Evolutionary conservation across 92 coral and sea anemone genomes (phyloP), one percentile per base, ranked within the genome.

Genomic region (Porites lobata): DNA sequence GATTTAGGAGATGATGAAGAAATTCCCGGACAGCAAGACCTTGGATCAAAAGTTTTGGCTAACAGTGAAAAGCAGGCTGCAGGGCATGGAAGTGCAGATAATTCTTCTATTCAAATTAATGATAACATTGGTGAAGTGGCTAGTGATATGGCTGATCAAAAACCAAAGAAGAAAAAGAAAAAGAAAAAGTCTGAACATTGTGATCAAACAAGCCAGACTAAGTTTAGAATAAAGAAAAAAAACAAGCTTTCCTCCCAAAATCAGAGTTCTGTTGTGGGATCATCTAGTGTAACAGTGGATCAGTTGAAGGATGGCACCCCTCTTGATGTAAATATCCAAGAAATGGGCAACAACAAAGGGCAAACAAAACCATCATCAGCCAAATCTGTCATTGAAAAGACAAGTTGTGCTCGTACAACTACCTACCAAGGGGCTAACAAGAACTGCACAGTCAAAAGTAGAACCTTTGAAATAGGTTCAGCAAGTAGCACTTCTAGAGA

Each of bases 141-240:
- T 13, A 77, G 67, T 4, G 76, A 56, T 56, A 14, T 56, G 61
- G 17, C 50, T 69, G 76, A 50, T 22, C 13, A 47, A 20, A 85
- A 18, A 20, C 81, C 47, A 15, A 91, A 88, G 77, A 91, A 83
- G 73, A 88, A 80, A 43, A 95, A 89, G 89, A 86, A 79, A 83
- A 92, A 91, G 67, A 69, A 86, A 75, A 86, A 63, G 53, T 68
- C 74, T 57, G 78, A 71, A 78, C 87, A 81, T 61, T 90, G 85
- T 85, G 96, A 90, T 88, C 96, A 88, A 77, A 91, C 96, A 52
- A 92, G 98, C 66, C 98, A 95, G 80, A 95, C 98, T 43, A 90
- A 82, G 82, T 95, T 95, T 76, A 92, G 94, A 80, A 92, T 95
- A 29, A 95, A 95, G 87, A 92, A 95, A 85, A 92, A 87, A 54